Evolutionary conservation across 2,113 vertebrate species (phyloP).

Genomic region (Platichthys stellatus): DNA sequence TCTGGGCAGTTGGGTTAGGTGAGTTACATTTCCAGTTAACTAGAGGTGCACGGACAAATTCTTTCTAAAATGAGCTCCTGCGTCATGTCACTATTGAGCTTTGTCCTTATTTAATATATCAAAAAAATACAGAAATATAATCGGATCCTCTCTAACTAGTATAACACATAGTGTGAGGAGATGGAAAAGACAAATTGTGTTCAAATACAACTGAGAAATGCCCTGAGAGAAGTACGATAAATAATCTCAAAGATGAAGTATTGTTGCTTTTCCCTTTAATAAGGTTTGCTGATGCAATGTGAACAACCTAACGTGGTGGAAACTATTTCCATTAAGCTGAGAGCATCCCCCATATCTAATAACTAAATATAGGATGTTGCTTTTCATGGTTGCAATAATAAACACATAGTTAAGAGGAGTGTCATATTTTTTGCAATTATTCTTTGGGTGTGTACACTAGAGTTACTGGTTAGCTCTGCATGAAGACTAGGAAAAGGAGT

Average conservation of each 20-base stretch:
- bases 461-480: too few species aligned
- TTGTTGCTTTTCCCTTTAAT: background rate
- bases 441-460: too few species aligned
- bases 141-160: background rate
- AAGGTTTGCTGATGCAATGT: background rate
- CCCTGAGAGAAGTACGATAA: background rate
- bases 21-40: conserved; percentile 8
- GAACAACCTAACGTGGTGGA: background rate
- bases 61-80: background rate
- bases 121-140: background rate
- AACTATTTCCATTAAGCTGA: background rate
- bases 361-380: background rate
- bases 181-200: background rate
- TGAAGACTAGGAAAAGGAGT: too few species aligned
- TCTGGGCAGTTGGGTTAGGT: background rate
- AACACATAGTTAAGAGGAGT: background rate
- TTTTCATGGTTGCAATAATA: background rate
- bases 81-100: background rate
- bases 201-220: background rate
- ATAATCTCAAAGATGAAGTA: background rate
- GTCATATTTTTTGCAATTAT: too few species aligned
- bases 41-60: conserved; percentile 7
- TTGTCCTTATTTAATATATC: background rate
- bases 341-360: background rate
- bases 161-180: background rate